Conservation (phyloP, 2,888 invertebrate genomes). For the Oscheius sp. region DNA sequence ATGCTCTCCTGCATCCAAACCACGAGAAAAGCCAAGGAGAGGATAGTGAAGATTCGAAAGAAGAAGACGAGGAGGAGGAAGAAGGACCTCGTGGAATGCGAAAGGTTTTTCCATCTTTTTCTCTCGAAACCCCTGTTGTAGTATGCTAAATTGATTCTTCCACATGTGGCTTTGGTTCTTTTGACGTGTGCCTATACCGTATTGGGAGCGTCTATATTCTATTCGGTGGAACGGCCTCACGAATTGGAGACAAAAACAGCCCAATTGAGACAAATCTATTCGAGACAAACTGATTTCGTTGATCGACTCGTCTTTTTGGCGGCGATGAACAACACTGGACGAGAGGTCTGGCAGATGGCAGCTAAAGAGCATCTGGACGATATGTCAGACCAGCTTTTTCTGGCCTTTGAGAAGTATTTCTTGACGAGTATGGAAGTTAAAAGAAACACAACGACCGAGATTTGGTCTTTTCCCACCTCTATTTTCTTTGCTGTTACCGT, state of each 20-base stretch:
- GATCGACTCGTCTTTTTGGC: constrained; percentile 52
- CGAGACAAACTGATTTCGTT: constrained; percentile 62
- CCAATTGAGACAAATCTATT: constrained; percentile 60
- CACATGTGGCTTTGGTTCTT: constrained; percentile 69
- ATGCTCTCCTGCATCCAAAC: constrained; percentile 3
- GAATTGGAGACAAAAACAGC: constrained; percentile 59
- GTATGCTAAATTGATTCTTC: constrained; percentile 70
- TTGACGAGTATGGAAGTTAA: constrained; percentile 68
- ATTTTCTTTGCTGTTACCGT: constrained; percentile 71
- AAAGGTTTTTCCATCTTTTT: constrained; percentile 45
- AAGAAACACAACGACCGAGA: constrained; percentile 63
- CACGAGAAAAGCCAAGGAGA: constrained; percentile 54
- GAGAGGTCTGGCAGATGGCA: constrained; percentile 46
- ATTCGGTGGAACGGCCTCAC: constrained; percentile 67
- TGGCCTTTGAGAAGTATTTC: constrained; percentile 69
- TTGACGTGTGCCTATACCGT: constrained; percentile 68
- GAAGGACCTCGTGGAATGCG: constrained; percentile 48
- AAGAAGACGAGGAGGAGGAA: constrained; percentile 57
- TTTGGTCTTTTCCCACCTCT: constrained; percentile 70
- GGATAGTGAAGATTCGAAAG: constrained; percentile 49
- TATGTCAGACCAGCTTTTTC: constrained; percentile 69
- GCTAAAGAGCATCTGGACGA: constrained; percentile 64
- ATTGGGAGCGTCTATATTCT: constrained; percentile 69
- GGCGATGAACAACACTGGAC: constrained; percentile 39
- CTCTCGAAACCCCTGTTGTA: constrained; percentile 43